A percentile compares a stretch with the other conserved stretches of the same genome.
These are phyloP conservation scores for Elgaria multicarinata DNA, from an alignment of 2,113 vertebrate genomes.

Conservation along the genomic window DNA sequence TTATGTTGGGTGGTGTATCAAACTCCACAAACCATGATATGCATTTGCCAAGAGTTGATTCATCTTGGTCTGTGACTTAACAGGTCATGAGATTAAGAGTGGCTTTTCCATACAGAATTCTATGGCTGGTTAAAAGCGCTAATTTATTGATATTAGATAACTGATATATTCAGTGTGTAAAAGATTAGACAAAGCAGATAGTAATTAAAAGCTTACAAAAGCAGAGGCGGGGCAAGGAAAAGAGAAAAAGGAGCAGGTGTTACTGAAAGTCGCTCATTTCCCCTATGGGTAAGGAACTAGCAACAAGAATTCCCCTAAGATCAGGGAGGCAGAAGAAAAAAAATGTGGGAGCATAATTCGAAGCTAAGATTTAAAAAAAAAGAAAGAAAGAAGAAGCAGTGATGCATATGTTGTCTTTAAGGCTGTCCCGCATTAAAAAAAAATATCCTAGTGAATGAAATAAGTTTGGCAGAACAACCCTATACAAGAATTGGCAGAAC, in stretches of 20 bases:
- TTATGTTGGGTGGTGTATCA: background rate
- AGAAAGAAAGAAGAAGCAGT: no score
- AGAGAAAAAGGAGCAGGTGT: background rate
- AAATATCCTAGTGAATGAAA: background rate
- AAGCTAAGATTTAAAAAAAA: background rate
- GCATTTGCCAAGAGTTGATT: conserved; percentile 12
- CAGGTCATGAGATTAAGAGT: background rate
- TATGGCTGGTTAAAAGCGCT: background rate
- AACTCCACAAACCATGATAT: background rate
- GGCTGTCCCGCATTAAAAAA: background rate
- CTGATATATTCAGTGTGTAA: background rate
- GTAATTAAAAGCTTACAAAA: conserved; percentile 1
- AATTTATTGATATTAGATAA: background rate
- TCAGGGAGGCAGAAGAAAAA: background rate
- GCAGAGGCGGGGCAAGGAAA: background rate
- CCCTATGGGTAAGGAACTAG: background rate
- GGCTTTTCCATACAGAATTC: background rate
- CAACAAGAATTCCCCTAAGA: conserved; percentile 6
- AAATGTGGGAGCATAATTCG: background rate
- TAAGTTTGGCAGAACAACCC: no score
- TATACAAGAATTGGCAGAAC: background rate
- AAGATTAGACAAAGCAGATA: conserved; percentile 5
- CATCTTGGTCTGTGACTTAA: background rate
- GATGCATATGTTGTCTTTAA: background rate
- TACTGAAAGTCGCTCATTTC: background rate